Conservation (phyloP, 2,113 vertebrate species). For the Pollachius pollachius region DNA sequence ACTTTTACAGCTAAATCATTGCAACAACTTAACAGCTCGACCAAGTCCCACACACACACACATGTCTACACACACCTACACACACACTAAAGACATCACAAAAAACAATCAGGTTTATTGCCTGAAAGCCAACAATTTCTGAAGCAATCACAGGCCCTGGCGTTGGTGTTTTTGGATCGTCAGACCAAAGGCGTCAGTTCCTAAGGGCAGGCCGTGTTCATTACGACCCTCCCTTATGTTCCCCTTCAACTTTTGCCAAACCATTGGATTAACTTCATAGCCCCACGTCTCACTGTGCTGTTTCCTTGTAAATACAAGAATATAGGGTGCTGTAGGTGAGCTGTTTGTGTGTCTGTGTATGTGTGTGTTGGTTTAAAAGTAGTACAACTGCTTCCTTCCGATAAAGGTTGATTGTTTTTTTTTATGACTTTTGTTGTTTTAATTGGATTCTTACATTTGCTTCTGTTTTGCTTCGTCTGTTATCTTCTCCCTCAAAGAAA, state of each 20-base stretch:
- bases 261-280: conserved; percentile 48
- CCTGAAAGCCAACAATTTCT: conserved; percentile 74
- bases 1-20: too few relatives aligned
- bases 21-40: too few relatives aligned
- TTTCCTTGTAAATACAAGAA: conserved; percentile 39
- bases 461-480: conserved; percentile 23
- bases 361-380: conserved; percentile 18
- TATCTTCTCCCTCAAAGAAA: too few relatives aligned
- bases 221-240: conserved; percentile 55
- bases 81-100: conserved; percentile 11
- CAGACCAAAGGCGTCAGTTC: conserved; percentile 68
- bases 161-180: conserved; percentile 55
- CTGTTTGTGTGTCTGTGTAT: background rate
- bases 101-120: conserved; percentile 75
- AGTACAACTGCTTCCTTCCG: conserved; percentile 51
- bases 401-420: conserved; percentile 43
- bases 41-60: background rate
- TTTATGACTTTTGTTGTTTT: too few relatives aligned
- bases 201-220: conserved; percentile 70
- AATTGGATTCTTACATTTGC: conserved; percentile 4
- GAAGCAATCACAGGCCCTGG: conserved; percentile 74
- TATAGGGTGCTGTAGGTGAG: background rate
- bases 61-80: background rate
- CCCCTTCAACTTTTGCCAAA: conserved; percentile 48
- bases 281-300: conserved; percentile 36